Evolutionary conservation across 2,113 vertebrate genomes (phyloP).

Genomic region (Seriola dumerili): DNA sequence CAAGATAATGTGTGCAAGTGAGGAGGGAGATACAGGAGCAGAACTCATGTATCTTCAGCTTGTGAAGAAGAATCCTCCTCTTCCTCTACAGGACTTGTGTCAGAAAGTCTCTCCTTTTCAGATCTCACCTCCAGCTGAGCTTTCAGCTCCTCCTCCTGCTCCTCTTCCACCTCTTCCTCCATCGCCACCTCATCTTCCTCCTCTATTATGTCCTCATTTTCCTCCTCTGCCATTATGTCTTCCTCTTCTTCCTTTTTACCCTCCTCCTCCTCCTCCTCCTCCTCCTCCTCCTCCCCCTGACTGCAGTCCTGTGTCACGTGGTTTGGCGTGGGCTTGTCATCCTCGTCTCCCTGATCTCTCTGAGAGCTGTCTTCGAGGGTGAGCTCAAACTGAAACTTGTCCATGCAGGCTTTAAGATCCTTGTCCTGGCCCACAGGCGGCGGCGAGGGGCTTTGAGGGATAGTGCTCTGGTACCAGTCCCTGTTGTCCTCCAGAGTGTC

Average conservation of each 20-base stretch:
- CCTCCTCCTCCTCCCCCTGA: slow-evolving; percentile 64
- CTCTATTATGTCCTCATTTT: slow-evolving; percentile 79
- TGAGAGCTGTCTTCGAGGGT: slow-evolving; percentile 79
- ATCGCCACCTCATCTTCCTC: slow-evolving; percentile 79
- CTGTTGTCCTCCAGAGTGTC: slow-evolving; percentile 95
- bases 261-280: slow-evolving; percentile 63
- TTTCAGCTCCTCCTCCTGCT: slow-evolving; percentile 75
- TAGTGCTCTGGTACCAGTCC: slow-evolving; percentile 95
- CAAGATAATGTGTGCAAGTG: slow-evolving; percentile 74
- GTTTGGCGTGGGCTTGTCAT: slow-evolving; percentile 68
- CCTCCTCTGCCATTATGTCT: slow-evolving; percentile 71
- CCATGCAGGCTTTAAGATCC: slow-evolving; percentile 81
- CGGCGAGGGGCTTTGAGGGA: slow-evolving; percentile 91
- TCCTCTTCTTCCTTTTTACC: slow-evolving; percentile 67
- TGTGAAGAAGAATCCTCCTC: slow-evolving; percentile 85
- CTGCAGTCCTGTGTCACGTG: slow-evolving; percentile 71
- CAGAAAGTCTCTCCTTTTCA: slow-evolving; percentile 78
- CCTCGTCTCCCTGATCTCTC: slow-evolving; percentile 62
- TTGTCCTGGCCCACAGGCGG: slow-evolving; percentile 82
- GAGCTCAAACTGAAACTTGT: slow-evolving; percentile 87
- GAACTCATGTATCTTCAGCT: slow-evolving; percentile 86
- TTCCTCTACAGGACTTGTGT: slow-evolving; percentile 86
- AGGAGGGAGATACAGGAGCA: slow-evolving; percentile 64
- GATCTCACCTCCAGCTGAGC: slow-evolving; percentile 58
- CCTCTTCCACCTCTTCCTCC: slow-evolving; percentile 76